These are phyloP conservation scores for Taurulus bubalis DNA, from an alignment of 2,113 vertebrate genomes.

Conservation along the genomic window DNA sequence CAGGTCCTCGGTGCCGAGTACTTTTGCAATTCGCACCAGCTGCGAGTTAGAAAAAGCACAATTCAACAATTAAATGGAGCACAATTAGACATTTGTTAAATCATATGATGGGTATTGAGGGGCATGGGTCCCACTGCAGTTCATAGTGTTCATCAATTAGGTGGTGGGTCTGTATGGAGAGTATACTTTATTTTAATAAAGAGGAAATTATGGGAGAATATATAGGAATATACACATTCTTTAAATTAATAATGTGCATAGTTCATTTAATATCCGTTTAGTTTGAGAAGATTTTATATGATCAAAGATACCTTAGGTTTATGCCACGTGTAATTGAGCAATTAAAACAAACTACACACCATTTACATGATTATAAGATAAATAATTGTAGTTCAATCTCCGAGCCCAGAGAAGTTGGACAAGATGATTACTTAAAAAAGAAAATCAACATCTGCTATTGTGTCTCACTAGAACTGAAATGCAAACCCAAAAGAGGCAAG, in stretches of 20 bases:
- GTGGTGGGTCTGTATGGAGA: neutral
- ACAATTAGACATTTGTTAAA: neutral
- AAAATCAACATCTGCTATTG: neutral
- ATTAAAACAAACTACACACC: neutral
- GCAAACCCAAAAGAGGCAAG: neutral
- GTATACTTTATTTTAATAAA: neutral
- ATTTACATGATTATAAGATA: neutral
- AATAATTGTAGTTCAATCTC: neutral
- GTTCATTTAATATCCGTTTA: neutral
- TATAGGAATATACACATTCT: neutral
- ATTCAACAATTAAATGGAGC: neutral
- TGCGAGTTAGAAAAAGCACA: conserved; percentile 27
- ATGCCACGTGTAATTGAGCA: neutral
- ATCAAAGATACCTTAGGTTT: neutral
- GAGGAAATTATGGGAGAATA: neutral
- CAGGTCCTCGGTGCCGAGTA: conserved; percentile 85
- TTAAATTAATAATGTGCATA: neutral
- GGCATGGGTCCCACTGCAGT: neutral
- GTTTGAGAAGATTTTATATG: neutral
- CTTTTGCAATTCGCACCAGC: conserved; percentile 86
- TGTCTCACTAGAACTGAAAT: neutral
- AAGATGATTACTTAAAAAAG: neutral
- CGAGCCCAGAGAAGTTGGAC: neutral
- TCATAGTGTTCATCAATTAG: neutral
- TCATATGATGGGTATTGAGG: neutral